These are phyloP conservation scores for Nannobrachium achirus DNA, from an alignment of 2,113 vertebrate genomes.

Conservation along the genomic window DNA sequence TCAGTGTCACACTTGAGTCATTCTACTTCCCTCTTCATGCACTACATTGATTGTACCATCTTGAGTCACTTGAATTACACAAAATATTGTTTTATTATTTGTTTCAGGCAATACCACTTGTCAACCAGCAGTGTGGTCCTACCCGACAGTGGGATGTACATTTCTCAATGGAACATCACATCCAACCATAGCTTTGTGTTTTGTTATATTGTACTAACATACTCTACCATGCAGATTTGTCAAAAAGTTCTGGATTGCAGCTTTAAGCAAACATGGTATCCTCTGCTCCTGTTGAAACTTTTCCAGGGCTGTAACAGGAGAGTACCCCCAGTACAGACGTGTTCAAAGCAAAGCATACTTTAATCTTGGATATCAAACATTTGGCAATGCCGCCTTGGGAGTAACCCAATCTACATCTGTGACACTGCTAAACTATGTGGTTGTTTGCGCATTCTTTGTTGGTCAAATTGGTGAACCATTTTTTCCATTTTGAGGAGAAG, in stretches of 20 bases:
- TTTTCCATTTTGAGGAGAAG: neutral
- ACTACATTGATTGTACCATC: conserved; percentile 21
- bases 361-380: conserved; percentile 81
- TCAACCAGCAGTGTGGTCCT: too few species aligned
- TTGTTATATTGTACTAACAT: too few species aligned
- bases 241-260: too few species aligned
- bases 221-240: too few species aligned
- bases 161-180: too few species aligned
- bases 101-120: too few species aligned
- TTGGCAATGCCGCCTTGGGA: conserved; percentile 67
- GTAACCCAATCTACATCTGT: conserved; percentile 70
- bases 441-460: conserved; percentile 16
- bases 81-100: conserved; percentile 1
- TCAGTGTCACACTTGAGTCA: neutral
- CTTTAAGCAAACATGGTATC: conserved; percentile 48
- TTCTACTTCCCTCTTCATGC: conserved; percentile 12
- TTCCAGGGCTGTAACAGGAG: conserved; percentile 53
- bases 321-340: conserved; percentile 57
- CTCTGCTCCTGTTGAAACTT: conserved; percentile 50
- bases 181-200: too few species aligned
- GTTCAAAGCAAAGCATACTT: conserved; percentile 71
- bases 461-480: neutral
- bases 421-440: conserved; percentile 45
- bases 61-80: conserved; percentile 11
- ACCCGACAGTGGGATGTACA: too few species aligned